phyloP scores from a whole-genome alignment of 2,113 vertebrate species.

The Arizona elegans region DNA sequence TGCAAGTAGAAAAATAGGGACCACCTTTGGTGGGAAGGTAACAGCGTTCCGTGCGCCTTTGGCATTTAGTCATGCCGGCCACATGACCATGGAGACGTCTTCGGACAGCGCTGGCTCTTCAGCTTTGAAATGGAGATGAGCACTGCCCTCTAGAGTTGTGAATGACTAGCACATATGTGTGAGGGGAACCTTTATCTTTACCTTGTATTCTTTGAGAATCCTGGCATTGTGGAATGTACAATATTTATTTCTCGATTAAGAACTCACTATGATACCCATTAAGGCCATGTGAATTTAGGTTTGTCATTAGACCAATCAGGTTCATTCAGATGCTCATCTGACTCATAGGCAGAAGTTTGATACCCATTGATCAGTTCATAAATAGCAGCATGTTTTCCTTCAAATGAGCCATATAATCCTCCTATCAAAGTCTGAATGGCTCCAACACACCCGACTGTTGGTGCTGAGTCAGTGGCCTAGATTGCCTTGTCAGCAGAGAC shows the following conservation, averaged over 20 bases:
- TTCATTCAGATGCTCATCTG: not conserved
- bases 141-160: too few species aligned
- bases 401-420: not conserved
- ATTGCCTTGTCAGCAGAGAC: not conserved
- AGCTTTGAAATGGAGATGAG: too few species aligned
- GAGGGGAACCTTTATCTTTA: too few species aligned
- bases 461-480: not conserved
- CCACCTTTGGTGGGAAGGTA: too few species aligned
- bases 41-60: too few species aligned
- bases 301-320: not conserved
- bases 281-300: not conserved
- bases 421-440: not conserved
- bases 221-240: not conserved
- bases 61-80: too few species aligned
- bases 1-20: too few species aligned
- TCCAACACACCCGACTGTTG: too few species aligned
- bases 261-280: not conserved
- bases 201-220: not conserved
- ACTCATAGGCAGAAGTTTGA: not conserved
- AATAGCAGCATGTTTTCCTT: not conserved
- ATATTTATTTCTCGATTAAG: not conserved
- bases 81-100: too few species aligned
- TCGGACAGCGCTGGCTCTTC: too few species aligned
- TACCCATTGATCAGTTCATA: not conserved
- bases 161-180: too few species aligned